Conservation (phyloP, 2,888 invertebrate genomes). For the Sicus ferrugineus region DNA sequence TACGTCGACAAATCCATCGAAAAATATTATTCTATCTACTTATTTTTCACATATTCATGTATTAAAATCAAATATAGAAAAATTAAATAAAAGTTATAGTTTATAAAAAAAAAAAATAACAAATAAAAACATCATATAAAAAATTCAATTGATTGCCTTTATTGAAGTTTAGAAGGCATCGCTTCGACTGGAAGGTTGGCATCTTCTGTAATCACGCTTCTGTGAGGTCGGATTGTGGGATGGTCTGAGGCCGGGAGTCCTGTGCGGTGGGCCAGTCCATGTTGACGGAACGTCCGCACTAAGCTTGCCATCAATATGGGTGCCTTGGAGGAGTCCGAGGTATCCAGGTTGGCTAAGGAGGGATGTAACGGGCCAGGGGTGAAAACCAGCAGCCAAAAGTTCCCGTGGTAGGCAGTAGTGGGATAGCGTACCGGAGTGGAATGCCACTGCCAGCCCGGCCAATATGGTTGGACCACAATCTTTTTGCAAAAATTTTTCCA, state of each 20-base stretch:
- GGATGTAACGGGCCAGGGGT: constrained; percentile 98
- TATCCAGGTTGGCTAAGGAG: constrained; percentile 95
- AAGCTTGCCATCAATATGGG: constrained; percentile 98
- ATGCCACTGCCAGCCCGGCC: constrained; percentile 85
- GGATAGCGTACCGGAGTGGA: constrained; percentile 98
- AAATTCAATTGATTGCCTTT: not conserved
- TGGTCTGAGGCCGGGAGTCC: constrained; percentile 90
- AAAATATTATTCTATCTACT: too few species aligned
- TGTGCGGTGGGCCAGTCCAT: constrained; percentile 68
- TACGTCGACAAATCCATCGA: too few species aligned
- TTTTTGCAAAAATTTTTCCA: constrained; percentile 65
- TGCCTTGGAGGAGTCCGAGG: constrained; percentile 82
- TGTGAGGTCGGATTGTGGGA: constrained; percentile 92
- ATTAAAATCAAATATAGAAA: too few species aligned
- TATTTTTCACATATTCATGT: too few species aligned
- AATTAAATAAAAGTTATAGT: too few species aligned
- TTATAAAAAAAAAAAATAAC: too few species aligned
- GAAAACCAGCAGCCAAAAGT: constrained; percentile 99
- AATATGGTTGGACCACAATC: constrained; percentile 79
- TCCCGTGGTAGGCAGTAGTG: constrained; percentile 98
- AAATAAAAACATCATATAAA: too few species aligned
- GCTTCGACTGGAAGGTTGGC: constrained; percentile 88
- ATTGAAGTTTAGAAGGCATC: not conserved
- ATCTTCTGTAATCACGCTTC: constrained; percentile 98
- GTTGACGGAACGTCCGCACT: constrained; percentile 95